Percentiles rank a stretch among this genome's conserved stretches.
Conservation (phyloP, 2,888 invertebrate genomes). For the Acleris laterana region DNA sequence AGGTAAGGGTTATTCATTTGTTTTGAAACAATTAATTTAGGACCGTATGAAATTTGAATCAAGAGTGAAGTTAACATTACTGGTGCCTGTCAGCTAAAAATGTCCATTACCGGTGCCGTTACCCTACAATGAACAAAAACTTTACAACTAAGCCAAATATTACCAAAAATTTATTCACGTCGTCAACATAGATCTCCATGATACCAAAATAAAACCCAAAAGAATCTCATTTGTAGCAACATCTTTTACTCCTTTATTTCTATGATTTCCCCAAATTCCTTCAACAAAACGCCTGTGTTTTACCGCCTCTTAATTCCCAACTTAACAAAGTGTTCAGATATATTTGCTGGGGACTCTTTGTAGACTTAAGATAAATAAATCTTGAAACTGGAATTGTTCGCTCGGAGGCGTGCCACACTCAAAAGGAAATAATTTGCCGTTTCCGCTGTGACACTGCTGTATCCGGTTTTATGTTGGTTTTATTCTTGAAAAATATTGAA, state of each 20-base stretch:
- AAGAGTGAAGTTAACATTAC: no score
- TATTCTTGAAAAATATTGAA: neutral
- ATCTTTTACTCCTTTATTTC: neutral
- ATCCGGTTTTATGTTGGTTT: neutral
- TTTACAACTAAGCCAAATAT: no score
- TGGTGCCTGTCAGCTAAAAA: no score
- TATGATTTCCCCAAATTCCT: neutral
- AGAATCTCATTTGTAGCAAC: neutral
- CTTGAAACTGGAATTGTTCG: constrained; percentile 19
- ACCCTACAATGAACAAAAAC: no score
- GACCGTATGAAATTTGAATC: no score
- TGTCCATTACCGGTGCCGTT: no score
- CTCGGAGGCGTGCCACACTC: constrained; percentile 14
- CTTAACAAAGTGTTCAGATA: constrained; percentile 17
- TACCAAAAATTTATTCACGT: no score
- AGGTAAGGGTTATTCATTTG: no score
- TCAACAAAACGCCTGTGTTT: constrained; percentile 1
- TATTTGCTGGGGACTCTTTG: constrained; percentile 5
- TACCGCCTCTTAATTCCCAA: constrained; percentile 6
- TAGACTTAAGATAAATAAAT: constrained; percentile 29
- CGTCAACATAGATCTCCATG: no score
- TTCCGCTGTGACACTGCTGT: constrained; percentile 9
- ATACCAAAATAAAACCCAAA: neutral
- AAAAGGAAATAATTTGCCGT: constrained; percentile 28
- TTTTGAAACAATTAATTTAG: no score